A percentile compares a stretch with the other conserved stretches of the same genome.
phyloP scores from a whole-genome alignment of 2,113 vertebrate genomes.

The Agapornis roseicollis region DNA sequence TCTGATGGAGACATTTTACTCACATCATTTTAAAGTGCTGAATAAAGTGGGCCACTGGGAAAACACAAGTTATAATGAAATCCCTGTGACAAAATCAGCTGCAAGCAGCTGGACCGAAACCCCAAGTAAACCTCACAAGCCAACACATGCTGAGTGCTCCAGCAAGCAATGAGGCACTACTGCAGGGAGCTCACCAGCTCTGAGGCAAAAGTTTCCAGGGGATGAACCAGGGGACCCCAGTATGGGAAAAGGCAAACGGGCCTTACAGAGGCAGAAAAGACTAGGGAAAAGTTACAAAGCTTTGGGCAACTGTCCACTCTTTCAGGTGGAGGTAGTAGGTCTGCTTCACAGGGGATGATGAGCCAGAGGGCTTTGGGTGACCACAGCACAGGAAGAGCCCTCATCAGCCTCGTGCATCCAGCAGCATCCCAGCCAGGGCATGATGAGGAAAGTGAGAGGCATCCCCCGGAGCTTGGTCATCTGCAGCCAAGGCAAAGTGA shows the following conservation, averaged over 20 bases:
- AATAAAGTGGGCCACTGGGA: not conserved
- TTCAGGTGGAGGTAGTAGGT: not conserved
- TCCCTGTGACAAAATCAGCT: not conserved
- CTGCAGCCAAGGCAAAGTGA: not conserved
- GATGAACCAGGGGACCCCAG: not conserved
- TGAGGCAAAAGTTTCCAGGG: not conserved
- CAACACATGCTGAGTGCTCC: not conserved
- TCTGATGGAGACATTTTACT: too few species aligned
- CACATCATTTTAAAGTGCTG: not conserved
- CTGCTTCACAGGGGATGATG: accelerated
- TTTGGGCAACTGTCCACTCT: not conserved
- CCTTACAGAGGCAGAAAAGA: not conserved
- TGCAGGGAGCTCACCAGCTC: accelerated
- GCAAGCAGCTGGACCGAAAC: not conserved
- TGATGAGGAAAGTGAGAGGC: accelerated
- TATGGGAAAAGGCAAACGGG: not conserved
- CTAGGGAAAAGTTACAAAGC: not conserved
- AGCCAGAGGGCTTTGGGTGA: not conserved
- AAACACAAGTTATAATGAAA: not conserved
- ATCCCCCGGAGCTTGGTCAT: accelerated
- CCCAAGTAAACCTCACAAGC: not conserved
- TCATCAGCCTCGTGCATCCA: not conserved
- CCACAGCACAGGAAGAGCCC: not conserved
- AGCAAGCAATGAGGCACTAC: accelerated
- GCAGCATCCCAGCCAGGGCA: not conserved